These are phyloP conservation scores for Rhinogobius similis DNA, from an alignment of 2,113 vertebrate genomes.

Conservation along the genomic window DNA sequence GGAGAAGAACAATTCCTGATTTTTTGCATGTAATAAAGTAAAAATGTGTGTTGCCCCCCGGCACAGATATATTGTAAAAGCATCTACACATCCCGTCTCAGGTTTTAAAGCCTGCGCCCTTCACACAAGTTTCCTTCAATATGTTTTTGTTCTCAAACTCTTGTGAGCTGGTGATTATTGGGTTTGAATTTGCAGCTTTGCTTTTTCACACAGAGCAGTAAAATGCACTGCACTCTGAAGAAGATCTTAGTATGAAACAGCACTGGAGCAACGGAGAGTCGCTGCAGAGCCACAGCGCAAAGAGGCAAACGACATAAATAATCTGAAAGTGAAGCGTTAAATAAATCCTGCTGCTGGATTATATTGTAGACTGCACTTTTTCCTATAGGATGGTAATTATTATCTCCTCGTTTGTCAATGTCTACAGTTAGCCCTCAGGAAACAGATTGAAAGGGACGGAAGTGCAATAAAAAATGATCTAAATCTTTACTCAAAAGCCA, in stretches of 20 bases:
- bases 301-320: not conserved
- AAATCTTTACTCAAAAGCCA: not conserved
- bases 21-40: no score
- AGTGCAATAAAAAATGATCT: not conserved
- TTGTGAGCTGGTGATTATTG: slow-evolving; percentile 31
- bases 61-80: no score
- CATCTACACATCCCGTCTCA: no score
- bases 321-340: not conserved
- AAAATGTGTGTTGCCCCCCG: no score
- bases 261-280: not conserved
- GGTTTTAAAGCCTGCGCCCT: no score
- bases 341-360: not conserved
- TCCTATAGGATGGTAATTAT: no score
- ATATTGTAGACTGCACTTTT: not conserved
- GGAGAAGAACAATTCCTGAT: no score
- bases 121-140: no score
- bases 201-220: not conserved
- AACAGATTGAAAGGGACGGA: not conserved
- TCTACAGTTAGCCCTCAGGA: not conserved
- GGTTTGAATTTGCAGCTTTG: slow-evolving; percentile 15
- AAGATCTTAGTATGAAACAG: not conserved
- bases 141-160: not conserved
- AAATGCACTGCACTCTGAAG: not conserved
- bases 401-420: not conserved
- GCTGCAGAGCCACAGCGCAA: not conserved